Evolutionary conservation across 2,797 vertebrate genomes (phyloP).

Genomic region (Nyctibius grandis): DNA sequence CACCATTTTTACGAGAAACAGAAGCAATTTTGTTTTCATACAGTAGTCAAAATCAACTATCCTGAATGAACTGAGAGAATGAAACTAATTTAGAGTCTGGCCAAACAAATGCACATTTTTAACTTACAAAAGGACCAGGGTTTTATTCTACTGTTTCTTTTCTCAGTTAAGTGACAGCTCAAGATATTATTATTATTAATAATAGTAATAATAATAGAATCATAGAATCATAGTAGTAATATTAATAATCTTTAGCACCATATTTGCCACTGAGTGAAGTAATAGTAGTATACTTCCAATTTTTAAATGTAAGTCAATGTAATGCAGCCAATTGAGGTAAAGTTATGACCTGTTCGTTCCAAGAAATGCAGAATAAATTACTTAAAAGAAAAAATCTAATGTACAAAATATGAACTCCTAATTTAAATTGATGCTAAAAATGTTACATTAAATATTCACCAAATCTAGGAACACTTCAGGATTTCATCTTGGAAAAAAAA

Average conservation of each 20-base stretch:
- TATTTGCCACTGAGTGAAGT: background rate
- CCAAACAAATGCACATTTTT: background rate
- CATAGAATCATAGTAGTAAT: background rate
- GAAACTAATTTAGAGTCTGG: background rate
- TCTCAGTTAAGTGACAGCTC: background rate
- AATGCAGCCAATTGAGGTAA: background rate
- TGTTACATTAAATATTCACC: background rate
- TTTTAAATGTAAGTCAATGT: background rate
- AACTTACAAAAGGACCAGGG: fast-evolving
- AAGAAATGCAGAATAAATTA: background rate
- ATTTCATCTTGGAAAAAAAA: background rate
- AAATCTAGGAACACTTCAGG: background rate
- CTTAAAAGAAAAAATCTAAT: background rate
- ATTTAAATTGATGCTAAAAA: background rate
- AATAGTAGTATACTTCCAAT: background rate
- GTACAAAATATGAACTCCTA: background rate
- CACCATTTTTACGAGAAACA: background rate
- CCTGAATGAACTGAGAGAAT: background rate
- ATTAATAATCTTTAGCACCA: background rate
- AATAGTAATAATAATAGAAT: too few relatives aligned
- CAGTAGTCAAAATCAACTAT: background rate
- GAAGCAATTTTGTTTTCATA: background rate
- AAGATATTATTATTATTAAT: background rate
- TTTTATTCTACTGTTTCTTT: background rate
- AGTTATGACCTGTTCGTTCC: background rate